Conservation (phyloP, 2,113 vertebrate genomes). For the Stigmatopora nigra region DNA sequence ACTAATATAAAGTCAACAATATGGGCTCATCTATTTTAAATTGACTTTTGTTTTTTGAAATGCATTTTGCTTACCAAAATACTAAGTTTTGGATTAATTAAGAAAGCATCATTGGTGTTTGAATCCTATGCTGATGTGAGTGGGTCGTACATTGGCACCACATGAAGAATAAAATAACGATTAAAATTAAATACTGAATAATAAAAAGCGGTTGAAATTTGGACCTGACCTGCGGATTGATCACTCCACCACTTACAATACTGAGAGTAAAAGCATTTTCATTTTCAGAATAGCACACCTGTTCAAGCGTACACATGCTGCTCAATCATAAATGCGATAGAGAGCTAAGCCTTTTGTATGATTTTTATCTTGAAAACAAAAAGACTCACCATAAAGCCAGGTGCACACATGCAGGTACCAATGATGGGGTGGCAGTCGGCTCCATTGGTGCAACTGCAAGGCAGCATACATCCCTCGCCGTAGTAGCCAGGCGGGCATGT, state of each 20-base stretch:
- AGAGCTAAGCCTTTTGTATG: not conserved
- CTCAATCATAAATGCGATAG: not conserved
- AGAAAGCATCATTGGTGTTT: not conserved
- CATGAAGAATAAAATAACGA: no score
- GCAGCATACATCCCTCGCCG: conserved; percentile 78
- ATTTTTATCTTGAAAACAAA: not conserved
- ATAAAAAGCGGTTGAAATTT: no score
- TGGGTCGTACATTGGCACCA: no score
- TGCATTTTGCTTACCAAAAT: not conserved
- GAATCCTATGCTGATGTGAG: no score
- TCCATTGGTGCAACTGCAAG: conserved; percentile 85
- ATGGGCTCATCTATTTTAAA: not conserved
- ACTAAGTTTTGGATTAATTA: not conserved
- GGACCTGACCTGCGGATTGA: no score
- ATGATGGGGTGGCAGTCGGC: conserved; percentile 87
- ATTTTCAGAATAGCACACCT: no score
- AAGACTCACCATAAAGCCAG: conserved; percentile 82
- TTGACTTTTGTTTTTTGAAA: not conserved
- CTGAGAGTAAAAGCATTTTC: no score
- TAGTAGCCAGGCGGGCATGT: conserved; percentile 83
- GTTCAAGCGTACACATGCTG: not conserved
- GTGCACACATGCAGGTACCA: conserved; percentile 82
- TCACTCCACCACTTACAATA: no score
- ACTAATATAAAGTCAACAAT: not conserved
- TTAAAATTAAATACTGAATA: no score